Evolutionary conservation across 2,888 invertebrate genomes (phyloP).

Genomic region (Aplocera efformata): DNA sequence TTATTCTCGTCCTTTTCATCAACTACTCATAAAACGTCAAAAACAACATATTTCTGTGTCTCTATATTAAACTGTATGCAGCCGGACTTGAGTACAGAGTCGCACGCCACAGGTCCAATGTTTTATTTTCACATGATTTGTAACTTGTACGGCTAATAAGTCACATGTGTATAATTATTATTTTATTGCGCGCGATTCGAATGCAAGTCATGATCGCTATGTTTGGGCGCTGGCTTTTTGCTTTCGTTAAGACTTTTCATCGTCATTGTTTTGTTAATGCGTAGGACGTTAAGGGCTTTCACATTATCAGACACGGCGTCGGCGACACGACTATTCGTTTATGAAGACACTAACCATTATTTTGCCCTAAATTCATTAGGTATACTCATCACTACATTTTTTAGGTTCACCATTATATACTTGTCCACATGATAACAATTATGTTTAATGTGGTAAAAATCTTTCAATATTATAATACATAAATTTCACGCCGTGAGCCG

Average conservation of each 20-base stretch:
- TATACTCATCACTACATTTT: too few species aligned
- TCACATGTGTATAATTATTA: constrained; percentile 79
- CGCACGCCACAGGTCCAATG: constrained; percentile 24
- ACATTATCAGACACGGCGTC: constrained; percentile 35
- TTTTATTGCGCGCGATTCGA: constrained; percentile 71
- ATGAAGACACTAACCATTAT: too few species aligned
- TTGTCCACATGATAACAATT: too few species aligned
- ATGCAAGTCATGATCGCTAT: constrained; percentile 66
- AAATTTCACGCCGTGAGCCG: too few species aligned
- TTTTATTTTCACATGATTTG: constrained; percentile 57
- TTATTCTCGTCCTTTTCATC: constrained; percentile 59
- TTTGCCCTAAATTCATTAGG: too few species aligned
- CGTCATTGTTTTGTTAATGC: constrained; percentile 57
- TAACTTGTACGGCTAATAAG: constrained; percentile 71
- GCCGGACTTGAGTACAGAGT: constrained; percentile 19
- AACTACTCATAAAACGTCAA: constrained; percentile 37
- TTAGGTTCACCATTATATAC: too few species aligned
- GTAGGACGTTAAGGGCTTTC: constrained; percentile 45
- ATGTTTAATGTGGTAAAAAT: too few species aligned
- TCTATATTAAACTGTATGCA: constrained; percentile 10
- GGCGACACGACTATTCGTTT: too few species aligned
- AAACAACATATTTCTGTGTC: constrained; percentile 20
- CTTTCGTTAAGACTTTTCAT: constrained; percentile 50
- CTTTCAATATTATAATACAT: too few species aligned
- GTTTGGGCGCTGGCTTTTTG: constrained; percentile 58